Conservation (phyloP, 2,888 invertebrate species). For the Papilio protenor region DNA sequence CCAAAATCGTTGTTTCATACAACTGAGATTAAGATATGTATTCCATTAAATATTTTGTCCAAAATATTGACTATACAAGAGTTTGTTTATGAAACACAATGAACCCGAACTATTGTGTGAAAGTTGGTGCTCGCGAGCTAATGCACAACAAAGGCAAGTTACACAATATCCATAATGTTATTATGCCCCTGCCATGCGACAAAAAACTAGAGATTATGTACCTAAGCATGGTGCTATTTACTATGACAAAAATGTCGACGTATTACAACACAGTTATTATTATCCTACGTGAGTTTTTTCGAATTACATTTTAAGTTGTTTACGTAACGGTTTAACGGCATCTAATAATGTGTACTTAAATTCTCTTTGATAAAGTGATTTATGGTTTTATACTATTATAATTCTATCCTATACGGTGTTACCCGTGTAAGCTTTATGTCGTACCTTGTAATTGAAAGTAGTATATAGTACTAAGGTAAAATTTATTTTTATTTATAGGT, state of each 20-base stretch:
- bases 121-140: slow-evolving; percentile 60
- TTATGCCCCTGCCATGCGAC: slow-evolving; percentile 63
- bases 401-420: slow-evolving; percentile 17
- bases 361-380: slow-evolving; percentile 57
- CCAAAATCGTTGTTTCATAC: neutral
- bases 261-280: slow-evolving; percentile 65
- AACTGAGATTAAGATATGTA: neutral
- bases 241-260: slow-evolving; percentile 68
- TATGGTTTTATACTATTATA: slow-evolving; percentile 47
- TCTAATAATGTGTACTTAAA: slow-evolving; percentile 58
- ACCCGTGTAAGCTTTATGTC: neutral
- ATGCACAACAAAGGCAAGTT: slow-evolving; percentile 70
- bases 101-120: slow-evolving; percentile 62
- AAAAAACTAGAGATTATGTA: slow-evolving; percentile 67
- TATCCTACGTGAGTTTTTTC: slow-evolving; percentile 58
- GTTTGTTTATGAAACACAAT: slow-evolving; percentile 72
- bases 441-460: neutral
- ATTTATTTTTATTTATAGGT: neutral
- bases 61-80: slow-evolving; percentile 72
- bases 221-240: slow-evolving; percentile 62
- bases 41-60: slow-evolving; percentile 47
- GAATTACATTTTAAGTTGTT: slow-evolving; percentile 49
- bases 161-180: slow-evolving; percentile 68
- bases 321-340: slow-evolving; percentile 59
- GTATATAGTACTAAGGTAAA: neutral